Base-by-base conservation (phyloP, 1,140 invertebrate genomes). In the Drosophila navojoa region DNA sequence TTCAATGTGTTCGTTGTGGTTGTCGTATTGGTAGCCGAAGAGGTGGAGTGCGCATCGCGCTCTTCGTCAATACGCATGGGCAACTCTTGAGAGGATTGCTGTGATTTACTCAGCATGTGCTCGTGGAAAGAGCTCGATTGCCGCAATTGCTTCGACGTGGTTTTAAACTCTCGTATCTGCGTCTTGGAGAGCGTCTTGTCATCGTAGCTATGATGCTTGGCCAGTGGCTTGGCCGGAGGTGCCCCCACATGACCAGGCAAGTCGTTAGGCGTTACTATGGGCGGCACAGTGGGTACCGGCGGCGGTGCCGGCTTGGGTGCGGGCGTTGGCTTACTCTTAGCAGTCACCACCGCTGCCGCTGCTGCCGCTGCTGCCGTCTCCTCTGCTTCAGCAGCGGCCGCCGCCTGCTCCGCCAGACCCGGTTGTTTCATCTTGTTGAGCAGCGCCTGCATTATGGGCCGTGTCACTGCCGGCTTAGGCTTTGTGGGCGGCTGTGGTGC, bases 81-180 rank as follows among this genome's bases (percentile, higher is more conserved):
- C 54, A 80, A 47, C 54, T 85, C 90, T n/a, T 89, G 79, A 0
- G 90, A 91, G 15, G 90, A 91, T 71, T 91, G 90, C 57, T 91
- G 90, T 6, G 90, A 91, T 22, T 90, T 93, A 42, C 92, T 87
- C 7, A 94, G 81, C 90, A 94, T 93, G 82, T 94, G 94, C 79
- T 94, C 94, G 72, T 94, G 94, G 68, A 94, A 94, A 9, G 94
- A 94, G 92, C 93, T 94, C 63, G 94, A 94, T 87, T 94, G 94
- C 2, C 93, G 92, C 71, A 94, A 92, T 79, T 94, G 93, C 71
- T 94, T 93, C 59, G 93, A 93, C 9, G 92, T 93, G 85, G 92
- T 93, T 86, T 94, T 94, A 71, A 94, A 94, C 73, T 94, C 94
- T 59, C 94, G 93, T 68, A 94, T 94, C 92, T 94, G 94, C 73